phyloP scores from a whole-genome alignment of 2,888 invertebrate genomes.

The Microctonus brassicae region DNA sequence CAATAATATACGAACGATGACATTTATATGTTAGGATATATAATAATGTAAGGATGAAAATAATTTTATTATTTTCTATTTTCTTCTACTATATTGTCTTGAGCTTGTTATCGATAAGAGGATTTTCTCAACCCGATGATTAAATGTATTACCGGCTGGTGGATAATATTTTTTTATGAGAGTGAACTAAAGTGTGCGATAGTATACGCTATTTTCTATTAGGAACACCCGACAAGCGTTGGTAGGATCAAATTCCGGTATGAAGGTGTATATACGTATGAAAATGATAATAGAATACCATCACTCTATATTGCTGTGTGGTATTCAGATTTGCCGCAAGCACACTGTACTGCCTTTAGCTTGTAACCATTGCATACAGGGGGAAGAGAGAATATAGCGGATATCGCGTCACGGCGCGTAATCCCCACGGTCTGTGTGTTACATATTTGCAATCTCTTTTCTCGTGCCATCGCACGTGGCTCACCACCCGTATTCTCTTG shows the following conservation, averaged over 20 bases:
- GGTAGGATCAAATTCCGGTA: background rate
- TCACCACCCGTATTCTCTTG: background rate
- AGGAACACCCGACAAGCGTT: conserved; percentile 9
- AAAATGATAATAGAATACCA: conserved; percentile 1
- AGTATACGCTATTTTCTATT: conserved; percentile 17
- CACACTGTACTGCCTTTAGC: conserved; percentile 18
- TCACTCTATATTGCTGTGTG: background rate
- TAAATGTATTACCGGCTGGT: background rate
- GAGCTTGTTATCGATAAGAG: background rate
- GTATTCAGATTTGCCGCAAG: conserved; percentile 32
- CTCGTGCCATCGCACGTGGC: background rate
- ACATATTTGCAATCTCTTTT: conserved; percentile 54
- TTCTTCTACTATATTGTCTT: too few species aligned
- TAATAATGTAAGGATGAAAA: too few species aligned
- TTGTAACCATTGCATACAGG: background rate
- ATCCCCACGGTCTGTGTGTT: conserved; percentile 54
- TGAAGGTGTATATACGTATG: background rate
- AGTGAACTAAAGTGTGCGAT: background rate
- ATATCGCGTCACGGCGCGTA: conserved; percentile 56
- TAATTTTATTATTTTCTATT: too few species aligned
- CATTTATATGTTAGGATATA: too few species aligned
- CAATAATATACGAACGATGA: too few species aligned
- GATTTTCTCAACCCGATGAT: background rate
- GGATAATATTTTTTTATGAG: conserved; percentile 7
- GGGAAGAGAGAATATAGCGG: conserved; percentile 30